A percentile compares a stretch with the other conserved stretches of the same genome.
Evolutionary conservation across 2,888 invertebrate genomes (phyloP).

Genomic region (Tachystola acroxantha): DNA sequence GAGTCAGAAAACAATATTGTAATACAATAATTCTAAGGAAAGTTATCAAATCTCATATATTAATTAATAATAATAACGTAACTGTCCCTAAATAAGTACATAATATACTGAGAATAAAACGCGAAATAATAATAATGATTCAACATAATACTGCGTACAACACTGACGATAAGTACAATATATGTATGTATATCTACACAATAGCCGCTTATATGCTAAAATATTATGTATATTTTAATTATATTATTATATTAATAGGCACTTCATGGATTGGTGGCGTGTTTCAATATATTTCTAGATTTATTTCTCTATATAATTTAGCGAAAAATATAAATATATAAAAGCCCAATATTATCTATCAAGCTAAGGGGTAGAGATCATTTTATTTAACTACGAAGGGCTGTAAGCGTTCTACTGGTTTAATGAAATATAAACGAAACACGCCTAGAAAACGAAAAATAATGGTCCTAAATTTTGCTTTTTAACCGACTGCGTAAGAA

Average conservation of each 20-base stretch:
- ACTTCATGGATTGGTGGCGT: constrained; percentile 23
- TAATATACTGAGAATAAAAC: too few relatives aligned
- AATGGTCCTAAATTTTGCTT: neutral
- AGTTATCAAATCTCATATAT: too few relatives aligned
- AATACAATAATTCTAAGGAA: too few relatives aligned
- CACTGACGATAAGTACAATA: constrained; percentile 12
- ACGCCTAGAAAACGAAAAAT: neutral
- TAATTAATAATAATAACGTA: too few relatives aligned
- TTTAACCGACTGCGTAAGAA: too few relatives aligned
- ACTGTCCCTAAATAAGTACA: too few relatives aligned
- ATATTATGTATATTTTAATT: constrained; percentile 22
- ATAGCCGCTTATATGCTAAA: constrained; percentile 19
- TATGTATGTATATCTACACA: constrained; percentile 17
- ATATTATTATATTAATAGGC: constrained; percentile 27
- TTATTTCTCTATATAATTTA: too few relatives aligned
- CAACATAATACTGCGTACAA: constrained; percentile 34
- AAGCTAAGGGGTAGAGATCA: too few relatives aligned
- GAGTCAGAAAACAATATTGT: too few relatives aligned
- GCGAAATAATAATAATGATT: constrained; percentile 3
- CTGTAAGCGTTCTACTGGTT: too few relatives aligned
- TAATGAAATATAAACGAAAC: neutral
- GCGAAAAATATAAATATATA: neutral
- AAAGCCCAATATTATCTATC: neutral
- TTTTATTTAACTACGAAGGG: too few relatives aligned
- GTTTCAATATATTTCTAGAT: constrained; percentile 9